Conservation (phyloP, 2,888 invertebrate species). For the Hartigia nigra region DNA sequence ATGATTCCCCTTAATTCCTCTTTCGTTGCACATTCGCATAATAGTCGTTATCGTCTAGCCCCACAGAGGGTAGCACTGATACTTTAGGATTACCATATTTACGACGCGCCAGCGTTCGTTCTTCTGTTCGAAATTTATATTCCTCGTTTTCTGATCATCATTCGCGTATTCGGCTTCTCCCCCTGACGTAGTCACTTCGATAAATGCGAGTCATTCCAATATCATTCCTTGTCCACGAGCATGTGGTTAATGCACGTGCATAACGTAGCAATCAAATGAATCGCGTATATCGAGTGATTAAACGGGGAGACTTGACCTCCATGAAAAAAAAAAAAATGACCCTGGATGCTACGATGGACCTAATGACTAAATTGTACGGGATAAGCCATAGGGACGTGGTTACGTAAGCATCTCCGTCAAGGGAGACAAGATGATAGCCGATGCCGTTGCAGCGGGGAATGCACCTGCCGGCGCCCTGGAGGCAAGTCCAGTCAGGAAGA, state of each 20-base stretch:
- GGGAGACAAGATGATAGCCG: neutral
- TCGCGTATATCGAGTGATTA: too few relatives aligned
- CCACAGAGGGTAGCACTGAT: conserved; percentile 52
- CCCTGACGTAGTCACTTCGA: neutral
- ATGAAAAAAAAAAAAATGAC: neutral
- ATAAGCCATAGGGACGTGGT: neutral
- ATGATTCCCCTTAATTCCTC: conserved; percentile 63
- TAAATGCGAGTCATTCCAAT: neutral
- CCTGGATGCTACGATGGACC: neutral
- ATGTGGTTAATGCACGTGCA: neutral
- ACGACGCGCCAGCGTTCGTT: conserved; percentile 44
- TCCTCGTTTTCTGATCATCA: neutral
- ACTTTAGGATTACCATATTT: conserved; percentile 61
- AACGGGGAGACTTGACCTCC: accelerated
- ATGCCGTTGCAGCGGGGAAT: neutral
- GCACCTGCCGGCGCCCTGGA: conserved; percentile 8
- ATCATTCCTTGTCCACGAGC: neutral
- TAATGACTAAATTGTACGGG: neutral
- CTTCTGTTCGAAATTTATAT: neutral
- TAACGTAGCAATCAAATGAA: neutral
- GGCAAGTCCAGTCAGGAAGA: neutral
- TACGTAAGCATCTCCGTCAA: neutral
- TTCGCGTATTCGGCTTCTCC: neutral
- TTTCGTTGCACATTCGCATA: conserved; percentile 60
- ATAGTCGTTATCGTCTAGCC: conserved; percentile 59